phyloP scores from a whole-genome alignment of 1,140 invertebrate species.

The Parapsyche elsis region DNA sequence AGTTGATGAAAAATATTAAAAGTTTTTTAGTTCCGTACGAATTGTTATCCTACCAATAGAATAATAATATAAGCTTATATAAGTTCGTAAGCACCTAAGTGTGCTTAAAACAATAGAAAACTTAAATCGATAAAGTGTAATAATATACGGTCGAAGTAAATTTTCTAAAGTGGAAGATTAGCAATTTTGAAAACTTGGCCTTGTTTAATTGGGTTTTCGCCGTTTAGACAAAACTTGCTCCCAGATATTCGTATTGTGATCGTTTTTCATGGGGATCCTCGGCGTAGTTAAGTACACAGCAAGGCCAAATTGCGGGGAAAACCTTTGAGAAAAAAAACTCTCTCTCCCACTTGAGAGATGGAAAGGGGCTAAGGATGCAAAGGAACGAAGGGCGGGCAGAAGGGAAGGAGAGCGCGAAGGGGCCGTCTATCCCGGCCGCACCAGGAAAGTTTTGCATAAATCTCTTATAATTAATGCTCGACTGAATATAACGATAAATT shows the following conservation, averaged over 20 bases:
- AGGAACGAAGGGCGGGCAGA: not conserved
- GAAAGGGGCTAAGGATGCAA: not conserved
- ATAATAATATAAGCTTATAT: no score
- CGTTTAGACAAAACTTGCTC: slow-evolving; percentile 22
- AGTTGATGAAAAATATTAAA: no score
- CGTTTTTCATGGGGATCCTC: slow-evolving; percentile 14
- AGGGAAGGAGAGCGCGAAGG: not conserved
- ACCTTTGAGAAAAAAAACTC: slow-evolving; percentile 20
- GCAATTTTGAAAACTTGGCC: slow-evolving; percentile 8
- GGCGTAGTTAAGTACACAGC: not conserved
- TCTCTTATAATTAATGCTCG: slow-evolving; percentile 51
- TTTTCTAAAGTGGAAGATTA: slow-evolving; percentile 19
- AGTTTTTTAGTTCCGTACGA: no score
- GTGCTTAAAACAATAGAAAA: no score
- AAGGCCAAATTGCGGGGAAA: not conserved
- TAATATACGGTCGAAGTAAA: no score
- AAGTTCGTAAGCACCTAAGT: no score
- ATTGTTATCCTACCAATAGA: no score
- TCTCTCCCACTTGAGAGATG: not conserved
- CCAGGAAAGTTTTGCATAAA: slow-evolving; percentile 48
- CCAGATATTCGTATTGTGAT: slow-evolving; percentile 24
- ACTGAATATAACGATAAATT: slow-evolving; percentile 50
- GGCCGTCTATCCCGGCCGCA: not conserved
- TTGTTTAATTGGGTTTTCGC: slow-evolving; percentile 21
- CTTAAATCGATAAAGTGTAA: no score